Evolutionary conservation across 2,888 invertebrate genomes (phyloP).

Genomic region (Pseudeuparius sepicola): DNA sequence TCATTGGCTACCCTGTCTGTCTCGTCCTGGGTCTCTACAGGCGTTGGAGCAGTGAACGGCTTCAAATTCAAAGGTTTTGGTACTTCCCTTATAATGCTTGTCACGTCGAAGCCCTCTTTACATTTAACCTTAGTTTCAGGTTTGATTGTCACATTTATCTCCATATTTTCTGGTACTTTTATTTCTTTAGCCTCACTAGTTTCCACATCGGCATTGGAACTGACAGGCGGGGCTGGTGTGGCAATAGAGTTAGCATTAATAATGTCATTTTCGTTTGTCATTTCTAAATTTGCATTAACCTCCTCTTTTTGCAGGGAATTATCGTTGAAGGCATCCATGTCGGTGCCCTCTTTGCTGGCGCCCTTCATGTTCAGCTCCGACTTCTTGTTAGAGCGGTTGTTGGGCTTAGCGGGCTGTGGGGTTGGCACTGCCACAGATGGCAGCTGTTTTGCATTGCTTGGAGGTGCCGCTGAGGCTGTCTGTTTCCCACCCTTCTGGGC

Average conservation of each 20-base stretch:
- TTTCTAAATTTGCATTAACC: slow-evolving; percentile 3
- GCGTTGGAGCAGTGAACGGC: slow-evolving; percentile 18
- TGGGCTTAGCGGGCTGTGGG: slow-evolving; percentile 41
- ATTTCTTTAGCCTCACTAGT: too few relatives aligned
- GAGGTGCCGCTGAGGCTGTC: slow-evolving; percentile 15
- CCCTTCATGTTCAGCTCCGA: slow-evolving; percentile 47
- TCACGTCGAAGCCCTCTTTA: slow-evolving; percentile 31
- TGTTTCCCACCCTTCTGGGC: slow-evolving; percentile 16
- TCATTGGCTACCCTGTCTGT: slow-evolving; percentile 34
- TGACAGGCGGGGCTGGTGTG: too few relatives aligned
- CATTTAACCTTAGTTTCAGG: too few relatives aligned
- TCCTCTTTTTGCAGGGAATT: slow-evolving; percentile 24
- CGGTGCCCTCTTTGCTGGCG: slow-evolving; percentile 49
- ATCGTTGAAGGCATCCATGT: slow-evolving; percentile 49
- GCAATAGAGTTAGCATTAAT: slow-evolving; percentile 28
- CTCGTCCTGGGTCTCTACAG: slow-evolving; percentile 33
- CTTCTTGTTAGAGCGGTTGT: slow-evolving; percentile 42
- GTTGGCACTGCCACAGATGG: slow-evolving; percentile 32
- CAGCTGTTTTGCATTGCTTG: slow-evolving; percentile 17
- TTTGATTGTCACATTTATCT: slow-evolving; percentile 18
- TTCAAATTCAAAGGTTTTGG: slow-evolving; percentile 30
- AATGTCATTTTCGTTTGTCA: slow-evolving; percentile 23
- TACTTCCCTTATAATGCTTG: slow-evolving; percentile 35
- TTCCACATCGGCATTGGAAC: too few relatives aligned
- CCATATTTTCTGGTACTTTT: too few relatives aligned